Evolutionary conservation across 2,797 vertebrate genomes (phyloP).

Genomic region (Glossophaga mutica): DNA sequence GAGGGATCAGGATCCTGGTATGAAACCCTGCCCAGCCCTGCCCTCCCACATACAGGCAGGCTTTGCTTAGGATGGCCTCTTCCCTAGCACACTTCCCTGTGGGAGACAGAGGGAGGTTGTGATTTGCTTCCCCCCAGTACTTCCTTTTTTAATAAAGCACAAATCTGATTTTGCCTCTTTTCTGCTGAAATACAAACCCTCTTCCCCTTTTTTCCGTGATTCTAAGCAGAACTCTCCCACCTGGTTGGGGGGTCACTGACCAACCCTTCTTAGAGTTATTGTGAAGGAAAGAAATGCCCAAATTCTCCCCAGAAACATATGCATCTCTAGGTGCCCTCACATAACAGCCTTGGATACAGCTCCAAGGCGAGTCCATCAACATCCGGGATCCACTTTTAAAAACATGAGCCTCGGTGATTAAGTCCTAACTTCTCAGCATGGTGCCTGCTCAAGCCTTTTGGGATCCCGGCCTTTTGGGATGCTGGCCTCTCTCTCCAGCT

Average conservation of each 20-base stretch:
- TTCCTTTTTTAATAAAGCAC: conserved; percentile 38
- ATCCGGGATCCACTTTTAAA: not conserved
- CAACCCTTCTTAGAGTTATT: not conserved
- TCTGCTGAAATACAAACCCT: not conserved
- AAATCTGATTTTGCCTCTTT: not conserved
- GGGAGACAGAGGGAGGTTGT: not conserved
- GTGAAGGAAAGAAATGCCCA: not conserved
- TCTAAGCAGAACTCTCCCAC: not conserved
- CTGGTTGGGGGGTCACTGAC: not conserved
- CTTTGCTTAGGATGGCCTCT: not conserved
- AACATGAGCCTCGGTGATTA: not conserved
- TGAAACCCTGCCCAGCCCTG: not conserved
- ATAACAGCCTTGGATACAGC: not conserved
- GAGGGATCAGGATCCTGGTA: not conserved
- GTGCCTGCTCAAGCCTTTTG: not conserved
- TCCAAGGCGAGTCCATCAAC: not conserved
- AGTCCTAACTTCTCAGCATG: not conserved
- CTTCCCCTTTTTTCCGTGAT: not conserved
- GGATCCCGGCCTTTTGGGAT: not conserved
- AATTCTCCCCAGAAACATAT: not conserved
- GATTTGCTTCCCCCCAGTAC: not conserved
- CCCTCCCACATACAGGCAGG: not conserved
- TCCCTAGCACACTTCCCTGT: not conserved
- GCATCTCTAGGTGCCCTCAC: not conserved
- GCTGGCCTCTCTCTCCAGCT: not conserved